phyloP scores from a whole-genome alignment of 2,797 vertebrate species.

The Zalophus californianus region DNA sequence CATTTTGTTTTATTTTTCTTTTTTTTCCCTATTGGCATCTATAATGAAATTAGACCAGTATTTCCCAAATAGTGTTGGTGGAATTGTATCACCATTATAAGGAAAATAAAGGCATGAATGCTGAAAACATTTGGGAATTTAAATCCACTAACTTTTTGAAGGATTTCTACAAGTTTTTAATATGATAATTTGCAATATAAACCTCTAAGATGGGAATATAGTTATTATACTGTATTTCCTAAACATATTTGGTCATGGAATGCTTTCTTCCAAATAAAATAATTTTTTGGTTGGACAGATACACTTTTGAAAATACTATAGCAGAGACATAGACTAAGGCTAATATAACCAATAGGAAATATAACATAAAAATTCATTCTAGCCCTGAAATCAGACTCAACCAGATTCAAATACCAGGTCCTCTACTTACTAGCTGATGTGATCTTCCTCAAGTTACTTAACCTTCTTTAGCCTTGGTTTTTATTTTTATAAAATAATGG shows the following conservation, averaged over 20 bases:
- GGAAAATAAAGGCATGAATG: not conserved
- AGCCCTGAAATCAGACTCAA: not conserved
- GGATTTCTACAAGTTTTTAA: not conserved
- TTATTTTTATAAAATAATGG: not conserved
- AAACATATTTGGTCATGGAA: slow-evolving; percentile 2
- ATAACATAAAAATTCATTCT: not conserved
- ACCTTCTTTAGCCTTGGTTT: not conserved
- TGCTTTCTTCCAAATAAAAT: not conserved
- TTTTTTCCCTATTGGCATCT: not conserved
- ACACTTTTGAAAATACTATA: not conserved
- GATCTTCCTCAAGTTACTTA: not conserved
- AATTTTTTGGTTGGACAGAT: not conserved
- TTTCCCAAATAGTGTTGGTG: not conserved
- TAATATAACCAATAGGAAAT: not conserved
- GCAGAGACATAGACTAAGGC: not conserved
- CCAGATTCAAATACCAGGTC: not conserved
- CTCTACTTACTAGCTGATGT: not conserved
- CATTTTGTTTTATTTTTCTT: not conserved
- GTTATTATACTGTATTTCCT: not conserved
- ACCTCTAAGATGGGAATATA: not conserved
- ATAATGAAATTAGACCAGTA: not conserved
- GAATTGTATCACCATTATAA: not conserved
- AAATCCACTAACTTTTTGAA: not conserved
- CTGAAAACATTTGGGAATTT: not conserved
- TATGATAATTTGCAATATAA: not conserved